phyloP scores from a whole-genome alignment of 2,113 vertebrate species.

The Pollimyrus isidori region DNA sequence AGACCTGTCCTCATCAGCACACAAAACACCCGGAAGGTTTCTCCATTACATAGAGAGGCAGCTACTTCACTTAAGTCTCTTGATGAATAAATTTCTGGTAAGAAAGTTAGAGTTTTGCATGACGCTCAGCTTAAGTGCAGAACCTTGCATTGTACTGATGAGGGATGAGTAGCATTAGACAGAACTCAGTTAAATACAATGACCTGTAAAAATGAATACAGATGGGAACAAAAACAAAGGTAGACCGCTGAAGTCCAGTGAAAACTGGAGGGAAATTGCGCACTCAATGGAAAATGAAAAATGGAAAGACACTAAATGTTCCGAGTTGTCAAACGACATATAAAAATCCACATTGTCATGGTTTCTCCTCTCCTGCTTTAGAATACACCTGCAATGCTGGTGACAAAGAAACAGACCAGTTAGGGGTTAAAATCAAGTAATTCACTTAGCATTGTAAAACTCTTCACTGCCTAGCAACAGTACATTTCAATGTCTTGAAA shows the following conservation, averaged over 20 bases:
- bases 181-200: not conserved
- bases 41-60: conserved; percentile 6
- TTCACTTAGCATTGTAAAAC: not conserved
- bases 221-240: not conserved
- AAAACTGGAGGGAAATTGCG: not conserved
- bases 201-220: not conserved
- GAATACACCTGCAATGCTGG: not conserved
- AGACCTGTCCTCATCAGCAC: not conserved
- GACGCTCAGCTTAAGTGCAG: not conserved
- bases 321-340: not conserved
- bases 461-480: not conserved
- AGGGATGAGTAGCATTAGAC: not conserved
- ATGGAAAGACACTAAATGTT: not conserved
- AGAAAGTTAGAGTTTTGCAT: not conserved
- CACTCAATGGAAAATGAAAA: not conserved
- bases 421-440: not conserved
- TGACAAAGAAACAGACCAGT: not conserved
- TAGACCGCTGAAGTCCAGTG: not conserved
- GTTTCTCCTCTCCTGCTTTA: not conserved
- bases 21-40: not conserved
- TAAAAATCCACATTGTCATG: not conserved
- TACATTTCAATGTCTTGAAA: not conserved
- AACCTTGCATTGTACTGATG: not conserved
- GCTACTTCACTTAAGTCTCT: not conserved
- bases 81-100: conserved; percentile 6